phyloP scores from a whole-genome alignment of 2,888 invertebrate species.

The Drosophila planitibia region DNA sequence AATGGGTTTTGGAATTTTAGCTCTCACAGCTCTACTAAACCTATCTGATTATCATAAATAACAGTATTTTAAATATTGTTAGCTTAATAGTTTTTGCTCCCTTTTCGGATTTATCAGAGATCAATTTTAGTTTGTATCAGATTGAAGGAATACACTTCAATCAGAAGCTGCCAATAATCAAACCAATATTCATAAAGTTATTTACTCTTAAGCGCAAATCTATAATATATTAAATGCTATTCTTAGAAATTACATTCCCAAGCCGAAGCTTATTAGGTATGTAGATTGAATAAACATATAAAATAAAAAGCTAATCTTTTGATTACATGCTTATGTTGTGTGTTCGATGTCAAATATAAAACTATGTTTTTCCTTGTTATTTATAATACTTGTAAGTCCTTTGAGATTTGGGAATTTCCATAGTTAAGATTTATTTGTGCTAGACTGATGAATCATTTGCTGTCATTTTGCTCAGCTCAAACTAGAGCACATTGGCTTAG shows the following conservation, averaged over 20 bases:
- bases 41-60: background rate
- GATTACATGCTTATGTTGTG: background rate
- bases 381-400: background rate
- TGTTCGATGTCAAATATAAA: background rate
- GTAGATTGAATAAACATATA: background rate
- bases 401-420: background rate
- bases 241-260: background rate
- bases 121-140: background rate
- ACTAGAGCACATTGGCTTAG: conserved; percentile 11
- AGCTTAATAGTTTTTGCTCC: background rate
- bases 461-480: background rate
- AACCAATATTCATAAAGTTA: background rate
- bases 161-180: background rate
- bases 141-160: background rate
- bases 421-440: background rate
- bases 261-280: background rate
- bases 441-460: conserved; percentile 21
- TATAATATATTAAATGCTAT: background rate
- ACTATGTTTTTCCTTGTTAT: background rate
- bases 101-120: background rate
- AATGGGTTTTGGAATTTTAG: background rate
- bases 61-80: background rate
- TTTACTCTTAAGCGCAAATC: background rate
- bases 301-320: background rate
- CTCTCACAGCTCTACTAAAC: background rate